Percentiles rank a stretch among this genome's conserved stretches.
Evolutionary conservation across 1,140 invertebrate species (phyloP).

Genomic region (Drosophila mayri): DNA sequence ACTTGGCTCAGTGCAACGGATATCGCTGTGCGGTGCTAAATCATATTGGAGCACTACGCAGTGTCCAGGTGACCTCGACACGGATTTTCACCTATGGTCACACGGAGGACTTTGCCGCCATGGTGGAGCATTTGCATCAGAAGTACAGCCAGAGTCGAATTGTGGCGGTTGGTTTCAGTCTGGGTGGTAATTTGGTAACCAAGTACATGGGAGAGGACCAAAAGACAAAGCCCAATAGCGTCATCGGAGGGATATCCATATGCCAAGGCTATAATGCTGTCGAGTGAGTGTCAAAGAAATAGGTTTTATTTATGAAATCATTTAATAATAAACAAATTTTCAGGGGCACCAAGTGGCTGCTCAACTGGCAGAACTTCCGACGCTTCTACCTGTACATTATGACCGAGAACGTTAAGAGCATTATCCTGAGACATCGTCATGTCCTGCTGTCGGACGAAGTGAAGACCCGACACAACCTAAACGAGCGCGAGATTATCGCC

Average conservation of each 20-base stretch:
- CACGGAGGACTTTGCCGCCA: slow-evolving; percentile 93
- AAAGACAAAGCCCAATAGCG: slow-evolving; percentile 87
- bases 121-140: slow-evolving; percentile 90
- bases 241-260: slow-evolving; percentile 95
- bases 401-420: slow-evolving; percentile 95
- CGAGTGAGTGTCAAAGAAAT: slow-evolving; percentile 87
- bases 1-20: slow-evolving; percentile 94
- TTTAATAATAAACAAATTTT: background rate
- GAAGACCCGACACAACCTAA: slow-evolving; percentile 89
- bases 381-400: slow-evolving; percentile 96
- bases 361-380: slow-evolving; percentile 95
- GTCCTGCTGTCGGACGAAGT: slow-evolving; percentile 91
- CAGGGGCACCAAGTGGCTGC: slow-evolving; percentile 91
- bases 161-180: slow-evolving; percentile 94
- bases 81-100: slow-evolving; percentile 96
- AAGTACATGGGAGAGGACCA: slow-evolving; percentile 94
- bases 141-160: slow-evolving; percentile 91
- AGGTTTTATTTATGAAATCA: accelerated
- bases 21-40: slow-evolving; percentile 97
- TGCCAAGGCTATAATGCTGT: slow-evolving; percentile 96
- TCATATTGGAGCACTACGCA: slow-evolving; percentile 95
- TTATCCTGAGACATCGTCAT: slow-evolving; percentile 92
- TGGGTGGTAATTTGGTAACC: slow-evolving; percentile 94
- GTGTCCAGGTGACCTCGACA: slow-evolving; percentile 93
- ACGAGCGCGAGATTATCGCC: slow-evolving; percentile 92